Conservation (phyloP, 1,140 invertebrate species). For the Eufriesea mexicana region DNA sequence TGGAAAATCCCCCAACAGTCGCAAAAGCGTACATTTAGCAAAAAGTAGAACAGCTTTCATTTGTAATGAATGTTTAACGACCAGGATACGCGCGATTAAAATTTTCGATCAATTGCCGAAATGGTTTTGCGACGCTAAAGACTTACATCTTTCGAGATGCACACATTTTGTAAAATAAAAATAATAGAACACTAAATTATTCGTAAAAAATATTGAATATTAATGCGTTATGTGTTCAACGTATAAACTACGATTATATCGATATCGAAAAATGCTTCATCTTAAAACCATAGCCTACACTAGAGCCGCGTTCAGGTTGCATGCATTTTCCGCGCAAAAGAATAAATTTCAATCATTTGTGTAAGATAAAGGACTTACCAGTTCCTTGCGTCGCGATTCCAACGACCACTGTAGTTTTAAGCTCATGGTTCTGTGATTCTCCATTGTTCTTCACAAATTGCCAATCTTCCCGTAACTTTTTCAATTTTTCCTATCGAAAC, state of each 20-base stretch:
- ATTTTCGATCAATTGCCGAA: background rate
- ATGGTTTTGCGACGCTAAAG: background rate
- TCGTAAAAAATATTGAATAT: background rate
- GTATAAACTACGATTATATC: too few relatives aligned
- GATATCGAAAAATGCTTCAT: background rate
- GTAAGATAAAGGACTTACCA: conserved; percentile 64
- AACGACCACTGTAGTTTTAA: conserved; percentile 14
- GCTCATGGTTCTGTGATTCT: conserved; percentile 68
- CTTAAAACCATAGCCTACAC: background rate
- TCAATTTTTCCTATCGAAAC: conserved; percentile 82
- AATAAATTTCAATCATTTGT: background rate
- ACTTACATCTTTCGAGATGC: background rate
- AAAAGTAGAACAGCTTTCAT: conserved; percentile 15
- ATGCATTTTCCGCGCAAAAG: background rate
- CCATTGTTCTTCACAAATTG: conserved; percentile 82
- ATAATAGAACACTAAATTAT: too few relatives aligned
- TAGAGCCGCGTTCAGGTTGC: background rate
- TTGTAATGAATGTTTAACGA: background rate
- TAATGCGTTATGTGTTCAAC: background rate
- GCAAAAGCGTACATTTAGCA: conserved; percentile 28
- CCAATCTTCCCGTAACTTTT: conserved; percentile 85
- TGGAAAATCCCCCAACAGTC: conserved; percentile 26
- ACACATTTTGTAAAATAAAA: background rate
- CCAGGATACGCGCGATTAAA: background rate
- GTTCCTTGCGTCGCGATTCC: conserved; percentile 45